Evolutionary conservation across 2,888 invertebrate genomes (phyloP), one percentile per base, ranked within the genome.

Genomic region (Caenorhabditis drosophilae): DNA sequence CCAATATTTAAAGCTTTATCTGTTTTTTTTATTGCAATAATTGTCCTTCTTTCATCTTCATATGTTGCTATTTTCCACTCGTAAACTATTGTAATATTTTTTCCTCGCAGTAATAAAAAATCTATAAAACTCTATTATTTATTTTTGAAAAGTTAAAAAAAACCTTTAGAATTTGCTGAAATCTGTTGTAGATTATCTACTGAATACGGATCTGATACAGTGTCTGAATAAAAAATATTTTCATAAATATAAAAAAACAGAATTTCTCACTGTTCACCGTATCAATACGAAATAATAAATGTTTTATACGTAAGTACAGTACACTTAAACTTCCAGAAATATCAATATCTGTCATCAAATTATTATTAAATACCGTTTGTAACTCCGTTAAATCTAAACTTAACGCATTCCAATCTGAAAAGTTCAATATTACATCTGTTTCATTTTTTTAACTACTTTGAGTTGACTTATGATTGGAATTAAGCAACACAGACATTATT

Each of bases 171-270:
- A 44, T 58, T 55, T 11, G 53, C 58, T 15, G 51, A 41, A 15
- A 47, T 54, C 41, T 64, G 54, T 27, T 50, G 53, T 11, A 64
- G 48, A 51, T 64, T 64, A 40, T 54, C 63, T 54, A 64, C 54
- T 1, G 54, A 54, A 47, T 58, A 64, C 1, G 63, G 26, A 38
- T 64, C 63, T n/a, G 63, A 62, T 41, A 64, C 25, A 2, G 57
- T 64, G 42, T 44, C 63, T 57, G n/a, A n/a, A n/a, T n/a, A n/a
- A n/a, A 48, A 44, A 52, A 41, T 40, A 20, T 40, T 40, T 40
- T 7, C 15, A 7, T 40, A 18, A 20, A 9, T 40, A 7, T 15
- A 35, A 12, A 35, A 35, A 35, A 35, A 35, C 15, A 12, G 35
- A 15, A 11, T 12, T 35, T 35, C 11, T 12, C 11, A 62, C 62